These are phyloP conservation scores for Drosophila pallidifrons DNA, from an alignment of 1,140 invertebrate species.

Conservation along the genomic window DNA sequence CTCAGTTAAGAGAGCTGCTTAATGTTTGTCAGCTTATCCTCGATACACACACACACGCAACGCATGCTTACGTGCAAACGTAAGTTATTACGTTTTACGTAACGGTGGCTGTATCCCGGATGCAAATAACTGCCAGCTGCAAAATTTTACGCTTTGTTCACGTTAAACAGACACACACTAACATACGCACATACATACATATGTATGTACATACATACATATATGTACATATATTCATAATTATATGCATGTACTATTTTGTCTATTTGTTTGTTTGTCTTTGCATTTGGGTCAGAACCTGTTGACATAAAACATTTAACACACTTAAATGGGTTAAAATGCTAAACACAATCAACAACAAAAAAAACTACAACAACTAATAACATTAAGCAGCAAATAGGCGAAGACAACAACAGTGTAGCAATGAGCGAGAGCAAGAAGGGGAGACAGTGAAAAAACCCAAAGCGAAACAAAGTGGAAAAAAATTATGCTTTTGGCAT, in stretches of 20 bases:
- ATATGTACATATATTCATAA: conserved; percentile 17
- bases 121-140: conserved; percentile 20
- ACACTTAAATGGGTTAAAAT: conserved; percentile 64
- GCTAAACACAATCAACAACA: conserved; percentile 64
- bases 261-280: conserved; percentile 22
- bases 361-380: conserved; percentile 45
- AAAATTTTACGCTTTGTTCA: conserved; percentile 19
- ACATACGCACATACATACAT: too few species aligned
- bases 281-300: conserved; percentile 77
- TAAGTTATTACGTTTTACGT: conserved; percentile 14
- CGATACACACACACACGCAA: background rate
- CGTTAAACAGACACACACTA: background rate
- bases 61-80: too few species aligned
- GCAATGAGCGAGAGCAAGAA: conserved; percentile 10
- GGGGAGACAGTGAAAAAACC: conserved; percentile 10
- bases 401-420: conserved; percentile 27
- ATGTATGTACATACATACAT: background rate
- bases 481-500: conserved; percentile 25
- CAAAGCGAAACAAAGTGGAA: conserved; percentile 10
- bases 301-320: conserved; percentile 65
- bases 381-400: conserved; percentile 69
- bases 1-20: conserved; percentile 40
- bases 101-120: conserved; percentile 17
- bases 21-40: conserved; percentile 29
- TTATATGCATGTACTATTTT: conserved; percentile 4